phyloP scores from a whole-genome alignment of 2,797 vertebrate species.

The Rhincodon typus region DNA sequence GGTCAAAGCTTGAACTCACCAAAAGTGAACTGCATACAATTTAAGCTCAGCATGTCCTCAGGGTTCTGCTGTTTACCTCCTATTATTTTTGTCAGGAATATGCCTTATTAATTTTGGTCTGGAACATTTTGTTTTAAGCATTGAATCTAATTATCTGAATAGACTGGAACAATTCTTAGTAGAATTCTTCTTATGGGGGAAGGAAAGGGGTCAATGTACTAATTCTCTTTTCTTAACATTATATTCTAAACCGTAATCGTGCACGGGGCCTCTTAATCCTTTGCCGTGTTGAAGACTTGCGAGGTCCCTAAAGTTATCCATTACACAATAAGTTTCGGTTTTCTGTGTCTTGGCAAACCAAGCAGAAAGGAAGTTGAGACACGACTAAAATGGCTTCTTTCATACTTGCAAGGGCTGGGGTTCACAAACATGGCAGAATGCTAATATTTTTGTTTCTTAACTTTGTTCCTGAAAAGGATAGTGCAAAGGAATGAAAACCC shows the following conservation, averaged over 20 bases:
- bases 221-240: background rate
- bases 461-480: background rate
- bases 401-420: no score
- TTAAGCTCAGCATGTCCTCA: constrained; percentile 41
- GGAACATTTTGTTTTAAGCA: constrained; percentile 17
- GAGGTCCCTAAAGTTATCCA: constrained; percentile 11
- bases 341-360: constrained; percentile 25
- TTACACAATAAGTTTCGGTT: background rate
- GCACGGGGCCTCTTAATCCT: background rate
- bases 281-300: background rate
- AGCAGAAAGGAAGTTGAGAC: constrained; percentile 17
- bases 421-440: background rate
- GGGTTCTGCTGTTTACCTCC: constrained; percentile 35
- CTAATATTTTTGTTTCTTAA: background rate
- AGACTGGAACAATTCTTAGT: constrained; percentile 11
- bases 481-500: background rate
- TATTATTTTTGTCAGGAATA: constrained; percentile 31
- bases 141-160: constrained; percentile 21
- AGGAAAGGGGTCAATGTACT: background rate
- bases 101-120: constrained; percentile 29
- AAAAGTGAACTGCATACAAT: constrained; percentile 55
- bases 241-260: background rate
- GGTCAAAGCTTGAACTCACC: constrained; percentile 73
- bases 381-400: background rate
- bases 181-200: background rate